Evolutionary conservation across 2,113 vertebrate genomes (phyloP).

Genomic region (Nothoprocta perdicaria): DNA sequence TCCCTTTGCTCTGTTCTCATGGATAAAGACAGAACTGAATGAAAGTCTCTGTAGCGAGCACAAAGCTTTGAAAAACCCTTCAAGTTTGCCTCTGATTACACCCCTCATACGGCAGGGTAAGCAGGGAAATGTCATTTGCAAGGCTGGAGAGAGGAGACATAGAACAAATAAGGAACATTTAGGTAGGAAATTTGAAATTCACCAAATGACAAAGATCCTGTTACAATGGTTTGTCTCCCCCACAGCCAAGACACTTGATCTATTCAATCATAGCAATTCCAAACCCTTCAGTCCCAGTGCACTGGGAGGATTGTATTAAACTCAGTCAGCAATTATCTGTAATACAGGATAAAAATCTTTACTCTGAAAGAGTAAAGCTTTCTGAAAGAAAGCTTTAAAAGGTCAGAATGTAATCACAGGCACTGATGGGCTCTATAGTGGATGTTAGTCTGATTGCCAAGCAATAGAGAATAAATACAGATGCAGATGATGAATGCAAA

Average conservation of each 20-base stretch:
- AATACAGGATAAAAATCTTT: slow-evolving; percentile 89
- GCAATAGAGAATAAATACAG: slow-evolving; percentile 32
- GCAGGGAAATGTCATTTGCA: neutral
- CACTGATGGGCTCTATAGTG: slow-evolving; percentile 50
- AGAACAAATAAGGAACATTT: neutral
- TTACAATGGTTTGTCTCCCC: slow-evolving; percentile 35
- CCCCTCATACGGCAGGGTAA: neutral
- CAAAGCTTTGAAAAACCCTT: neutral
- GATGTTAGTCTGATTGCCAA: slow-evolving; percentile 28
- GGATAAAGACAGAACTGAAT: neutral
- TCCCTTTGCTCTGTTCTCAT: neutral
- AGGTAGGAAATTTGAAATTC: slow-evolving; percentile 1
- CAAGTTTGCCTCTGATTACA: neutral
- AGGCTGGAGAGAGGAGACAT: neutral
- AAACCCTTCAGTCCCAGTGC: slow-evolving; percentile 74
- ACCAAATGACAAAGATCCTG: slow-evolving; percentile 35
- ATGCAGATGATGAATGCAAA: slow-evolving; percentile 35
- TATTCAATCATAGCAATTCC: slow-evolving; percentile 68
- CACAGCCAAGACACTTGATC: slow-evolving; percentile 26
- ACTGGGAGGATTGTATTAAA: slow-evolving; percentile 87
- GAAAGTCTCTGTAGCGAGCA: neutral
- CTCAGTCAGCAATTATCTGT: slow-evolving; percentile 88
- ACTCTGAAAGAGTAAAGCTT: slow-evolving; percentile 78
- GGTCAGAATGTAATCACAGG: slow-evolving; percentile 76
- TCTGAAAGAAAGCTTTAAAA: slow-evolving; percentile 80